Conservation (phyloP, 2,113 vertebrate genomes). For the Hippopotamus amphibius region DNA sequence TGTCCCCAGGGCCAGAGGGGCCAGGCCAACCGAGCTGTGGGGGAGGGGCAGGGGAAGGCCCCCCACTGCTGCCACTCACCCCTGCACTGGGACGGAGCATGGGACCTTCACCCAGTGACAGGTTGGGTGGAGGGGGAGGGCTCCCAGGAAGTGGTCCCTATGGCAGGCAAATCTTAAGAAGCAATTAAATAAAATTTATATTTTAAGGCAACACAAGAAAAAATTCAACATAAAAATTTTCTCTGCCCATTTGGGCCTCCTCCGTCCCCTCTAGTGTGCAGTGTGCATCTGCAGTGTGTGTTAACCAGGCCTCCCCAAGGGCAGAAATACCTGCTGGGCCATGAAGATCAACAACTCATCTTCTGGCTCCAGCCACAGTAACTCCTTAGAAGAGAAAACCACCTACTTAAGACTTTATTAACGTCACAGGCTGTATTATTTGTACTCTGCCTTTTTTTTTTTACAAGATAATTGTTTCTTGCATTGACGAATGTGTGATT, state of each 20-base stretch:
- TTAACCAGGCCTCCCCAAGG: not conserved
- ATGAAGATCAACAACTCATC: not conserved
- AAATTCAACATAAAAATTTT: not conserved
- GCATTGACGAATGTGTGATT: not conserved
- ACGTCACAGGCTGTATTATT: not conserved
- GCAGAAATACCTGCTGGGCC: not conserved
- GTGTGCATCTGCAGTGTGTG: not conserved
- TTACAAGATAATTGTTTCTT: not conserved
- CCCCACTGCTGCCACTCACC: not conserved
- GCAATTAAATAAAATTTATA: not conserved
- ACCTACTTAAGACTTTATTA: not conserved
- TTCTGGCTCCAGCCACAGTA: not conserved
- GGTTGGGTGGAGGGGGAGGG: accelerated
- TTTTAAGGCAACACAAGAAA: not conserved
- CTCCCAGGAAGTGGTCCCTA: too few relatives aligned
- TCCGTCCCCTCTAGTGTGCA: not conserved
- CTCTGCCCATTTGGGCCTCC: not conserved
- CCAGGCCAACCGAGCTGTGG: not conserved
- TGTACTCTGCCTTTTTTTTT: not conserved
- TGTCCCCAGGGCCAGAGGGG: not conserved
- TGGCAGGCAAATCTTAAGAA: not conserved
- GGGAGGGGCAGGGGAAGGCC: not conserved
- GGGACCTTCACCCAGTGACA: not conserved
- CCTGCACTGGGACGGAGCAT: not conserved
- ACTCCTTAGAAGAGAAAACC: not conserved